Evolutionary conservation across 1,140 invertebrate species (phyloP), one percentile per base, ranked within the genome.

Genomic region (Stenopsyche tienmushanensis): DNA sequence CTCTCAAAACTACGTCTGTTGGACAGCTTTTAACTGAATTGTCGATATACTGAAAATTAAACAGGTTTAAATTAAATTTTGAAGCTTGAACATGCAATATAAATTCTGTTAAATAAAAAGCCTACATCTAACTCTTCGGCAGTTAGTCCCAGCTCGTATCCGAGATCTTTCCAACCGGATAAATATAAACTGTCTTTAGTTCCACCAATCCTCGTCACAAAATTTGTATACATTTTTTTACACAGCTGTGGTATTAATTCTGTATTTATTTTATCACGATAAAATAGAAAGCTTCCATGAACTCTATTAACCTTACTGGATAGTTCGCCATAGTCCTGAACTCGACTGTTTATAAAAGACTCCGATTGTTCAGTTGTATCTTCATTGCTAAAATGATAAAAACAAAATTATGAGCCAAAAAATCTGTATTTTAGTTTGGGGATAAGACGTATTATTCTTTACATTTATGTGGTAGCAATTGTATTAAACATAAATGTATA

Each of bases 251-350:
- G 25, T 42, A 62, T 42, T 21, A 23, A 21, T 21, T 69, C 64
- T 17, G 54, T 53, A 13, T 34, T 23, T 13, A 62, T 59, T 24
- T 44, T 65, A 20, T 78, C 76, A 29, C 77, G 73, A 66, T 80
- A 79, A 65, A 78, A 80, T 7, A 81, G 55, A 53, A 78, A 69
- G 65, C 74, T 76, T 39, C 77, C 74, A 59, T 81, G 78, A 17
- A 81, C 71, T 60, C 70, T 74, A 54, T 66, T 18, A 76, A 74
- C 74, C 77, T 78, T 67, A 75, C 72, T 55, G 73, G 73, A 58
- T 2, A 81, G 69, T 18, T 60, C 69, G 60, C 73, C 73, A 57
- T 78, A 72, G 62, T 77, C 73, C 0, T 63, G 67, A 68, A 78
- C 74, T 70, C 78, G 76, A 54, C 58, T n/a, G n/a, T n/a, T n/a